Conservation (phyloP, 2,888 invertebrate genomes). For the Ecdyonurus torrentis region DNA sequence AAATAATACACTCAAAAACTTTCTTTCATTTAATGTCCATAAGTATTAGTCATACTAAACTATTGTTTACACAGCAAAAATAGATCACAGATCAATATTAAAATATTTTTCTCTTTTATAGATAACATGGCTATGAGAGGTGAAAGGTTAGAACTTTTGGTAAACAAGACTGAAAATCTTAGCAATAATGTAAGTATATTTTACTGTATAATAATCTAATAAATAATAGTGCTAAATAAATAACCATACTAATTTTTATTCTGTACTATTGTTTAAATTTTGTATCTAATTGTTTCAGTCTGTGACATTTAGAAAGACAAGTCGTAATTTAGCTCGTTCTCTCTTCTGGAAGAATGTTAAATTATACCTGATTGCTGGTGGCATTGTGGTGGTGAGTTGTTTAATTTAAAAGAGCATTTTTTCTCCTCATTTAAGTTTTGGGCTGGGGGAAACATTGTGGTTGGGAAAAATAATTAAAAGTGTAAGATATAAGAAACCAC, state of each 20-base stretch:
- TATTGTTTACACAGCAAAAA: no score
- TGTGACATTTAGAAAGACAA: conserved; percentile 69
- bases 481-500: not conserved
- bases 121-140: conserved; percentile 80
- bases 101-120: no score
- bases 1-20: no score
- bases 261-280: conserved; percentile 3
- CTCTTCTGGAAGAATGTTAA: conserved; percentile 92
- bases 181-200: conserved; percentile 66
- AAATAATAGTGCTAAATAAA: not conserved
- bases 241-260: not conserved
- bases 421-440: not conserved
- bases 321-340: conserved; percentile 67
- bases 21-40: no score
- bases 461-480: conserved; percentile 5
- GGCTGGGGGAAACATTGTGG: not conserved
- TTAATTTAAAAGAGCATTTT: conserved; percentile 2
- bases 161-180: conserved; percentile 84
- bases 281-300: conserved; percentile 42
- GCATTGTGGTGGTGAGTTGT: conserved; percentile 42
- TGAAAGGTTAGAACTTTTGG: conserved; percentile 75
- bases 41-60: no score
- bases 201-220: not conserved
- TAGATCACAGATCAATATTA: no score
- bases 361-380: conserved; percentile 56